These are phyloP conservation scores for Columba janthina DNA, from an alignment of 2,113 vertebrate species.

Conservation along the genomic window DNA sequence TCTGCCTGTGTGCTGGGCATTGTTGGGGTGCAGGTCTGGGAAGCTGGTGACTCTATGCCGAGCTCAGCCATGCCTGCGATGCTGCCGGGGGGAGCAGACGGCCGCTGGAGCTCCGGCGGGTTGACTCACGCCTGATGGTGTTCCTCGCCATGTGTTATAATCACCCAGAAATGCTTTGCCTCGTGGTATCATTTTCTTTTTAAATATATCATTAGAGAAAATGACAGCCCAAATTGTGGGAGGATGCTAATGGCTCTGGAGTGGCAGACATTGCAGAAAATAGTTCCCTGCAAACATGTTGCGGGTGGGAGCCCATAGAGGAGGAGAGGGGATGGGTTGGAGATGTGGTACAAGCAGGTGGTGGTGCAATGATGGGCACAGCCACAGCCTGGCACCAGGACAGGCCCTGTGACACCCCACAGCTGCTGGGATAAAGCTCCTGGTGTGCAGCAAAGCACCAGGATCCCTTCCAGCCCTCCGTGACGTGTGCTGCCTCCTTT, in stretches of 20 bases:
- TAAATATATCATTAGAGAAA: slow-evolving; percentile 67
- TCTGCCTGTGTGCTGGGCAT: background rate
- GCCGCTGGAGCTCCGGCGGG: background rate
- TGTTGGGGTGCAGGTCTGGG: background rate
- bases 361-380: fast-evolving
- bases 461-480: background rate
- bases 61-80: background rate
- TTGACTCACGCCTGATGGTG: slow-evolving; percentile 31
- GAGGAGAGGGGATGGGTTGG: background rate
- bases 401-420: background rate
- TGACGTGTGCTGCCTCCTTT: background rate
- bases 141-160: slow-evolving; percentile 22
- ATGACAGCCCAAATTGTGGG: slow-evolving; percentile 57
- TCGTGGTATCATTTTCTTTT: slow-evolving; percentile 59
- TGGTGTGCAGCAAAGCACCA: background rate
- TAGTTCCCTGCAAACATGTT: background rate
- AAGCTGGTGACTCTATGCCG: background rate
- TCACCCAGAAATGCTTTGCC: slow-evolving; percentile 40
- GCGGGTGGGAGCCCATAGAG: background rate
- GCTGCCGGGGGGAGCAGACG: background rate
- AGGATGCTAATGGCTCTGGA: slow-evolving; percentile 33
- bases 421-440: background rate
- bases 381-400: background rate
- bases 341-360: fast-evolving
- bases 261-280: slow-evolving; percentile 53